Evolutionary conservation across 2,888 invertebrate genomes (phyloP).

Genomic region (Arge pagana): DNA sequence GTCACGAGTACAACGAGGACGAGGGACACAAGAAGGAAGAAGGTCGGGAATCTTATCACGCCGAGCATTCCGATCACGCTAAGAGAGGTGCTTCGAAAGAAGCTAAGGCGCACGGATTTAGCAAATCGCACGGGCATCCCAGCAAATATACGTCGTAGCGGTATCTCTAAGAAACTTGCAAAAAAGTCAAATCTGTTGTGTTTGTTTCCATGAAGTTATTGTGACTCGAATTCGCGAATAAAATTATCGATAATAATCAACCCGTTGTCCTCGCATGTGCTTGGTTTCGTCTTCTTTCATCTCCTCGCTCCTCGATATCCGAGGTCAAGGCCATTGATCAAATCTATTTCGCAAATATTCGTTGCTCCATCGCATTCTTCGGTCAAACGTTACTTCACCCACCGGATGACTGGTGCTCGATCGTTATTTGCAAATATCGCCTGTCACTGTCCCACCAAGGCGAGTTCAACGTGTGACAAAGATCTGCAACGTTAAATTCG

Average conservation of each 20-base stretch:
- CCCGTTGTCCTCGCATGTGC: too few species aligned
- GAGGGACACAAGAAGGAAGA: conserved; percentile 64
- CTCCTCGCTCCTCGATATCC: too few species aligned
- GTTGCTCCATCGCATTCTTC: too few species aligned
- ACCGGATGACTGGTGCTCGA: conserved; percentile 8
- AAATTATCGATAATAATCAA: too few species aligned
- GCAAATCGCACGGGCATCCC: conserved; percentile 42
- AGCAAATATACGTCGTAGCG: conserved; percentile 12
- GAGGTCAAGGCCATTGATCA: too few species aligned
- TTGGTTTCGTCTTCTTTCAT: too few species aligned
- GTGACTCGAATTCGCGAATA: too few species aligned
- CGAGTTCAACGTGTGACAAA: conserved; percentile 8
- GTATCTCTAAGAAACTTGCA: not conserved
- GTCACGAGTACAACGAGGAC: conserved; percentile 61
- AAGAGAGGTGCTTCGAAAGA: conserved; percentile 62
- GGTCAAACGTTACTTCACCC: too few species aligned
- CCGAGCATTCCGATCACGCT: conserved; percentile 62
- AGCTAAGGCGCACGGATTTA: conserved; percentile 60
- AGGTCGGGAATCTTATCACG: conserved; percentile 63
- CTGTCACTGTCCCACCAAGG: not conserved
- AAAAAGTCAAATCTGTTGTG: conserved; percentile 11
- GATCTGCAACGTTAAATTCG: conserved; percentile 15
- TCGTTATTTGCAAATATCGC: not conserved
- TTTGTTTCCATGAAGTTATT: conserved; percentile 16
- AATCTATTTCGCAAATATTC: too few species aligned